Conservation (phyloP, 2,888 invertebrate genomes). For the Crematogaster levior region DNA sequence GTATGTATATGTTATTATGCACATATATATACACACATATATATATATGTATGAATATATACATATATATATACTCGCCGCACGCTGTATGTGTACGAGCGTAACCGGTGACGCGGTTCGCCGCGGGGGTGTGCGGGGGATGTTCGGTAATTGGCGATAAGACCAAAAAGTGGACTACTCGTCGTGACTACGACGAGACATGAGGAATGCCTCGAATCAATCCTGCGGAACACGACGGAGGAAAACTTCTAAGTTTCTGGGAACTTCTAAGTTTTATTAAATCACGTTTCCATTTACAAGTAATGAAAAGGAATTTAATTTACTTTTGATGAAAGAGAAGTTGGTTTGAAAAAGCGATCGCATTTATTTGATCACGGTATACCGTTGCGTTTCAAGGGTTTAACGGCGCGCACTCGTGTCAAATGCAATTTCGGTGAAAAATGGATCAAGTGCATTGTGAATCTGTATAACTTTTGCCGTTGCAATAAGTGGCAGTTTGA, state of each 20-base stretch:
- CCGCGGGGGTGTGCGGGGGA: neutral
- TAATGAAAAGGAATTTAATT: slow-evolving; percentile 25
- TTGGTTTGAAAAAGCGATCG: slow-evolving; percentile 18
- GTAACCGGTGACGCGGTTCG: slow-evolving; percentile 1
- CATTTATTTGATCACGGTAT: slow-evolving; percentile 16
- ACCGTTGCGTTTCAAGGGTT: neutral
- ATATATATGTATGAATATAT: no score
- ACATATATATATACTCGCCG: neutral
- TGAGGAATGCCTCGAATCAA: slow-evolving; percentile 8
- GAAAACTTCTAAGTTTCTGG: neutral
- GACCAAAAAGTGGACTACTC: slow-evolving; percentile 19
- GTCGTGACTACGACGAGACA: neutral
- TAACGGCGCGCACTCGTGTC: slow-evolving; percentile 1
- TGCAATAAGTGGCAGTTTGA: neutral
- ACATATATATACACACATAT: no score
- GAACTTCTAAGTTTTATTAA: slow-evolving; percentile 24
- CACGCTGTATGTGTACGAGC: neutral
- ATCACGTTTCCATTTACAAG: slow-evolving; percentile 7
- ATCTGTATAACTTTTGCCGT: slow-evolving; percentile 24
- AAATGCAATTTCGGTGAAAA: slow-evolving; percentile 35
- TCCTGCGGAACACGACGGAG: neutral
- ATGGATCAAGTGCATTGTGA: slow-evolving; percentile 31
- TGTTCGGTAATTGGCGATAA: slow-evolving; percentile 28
- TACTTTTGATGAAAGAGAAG: neutral
- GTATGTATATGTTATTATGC: no score